Evolutionary conservation across 2,888 invertebrate species (phyloP), one percentile per base, ranked within the genome.

Genomic region (Aphidius colemani): DNA sequence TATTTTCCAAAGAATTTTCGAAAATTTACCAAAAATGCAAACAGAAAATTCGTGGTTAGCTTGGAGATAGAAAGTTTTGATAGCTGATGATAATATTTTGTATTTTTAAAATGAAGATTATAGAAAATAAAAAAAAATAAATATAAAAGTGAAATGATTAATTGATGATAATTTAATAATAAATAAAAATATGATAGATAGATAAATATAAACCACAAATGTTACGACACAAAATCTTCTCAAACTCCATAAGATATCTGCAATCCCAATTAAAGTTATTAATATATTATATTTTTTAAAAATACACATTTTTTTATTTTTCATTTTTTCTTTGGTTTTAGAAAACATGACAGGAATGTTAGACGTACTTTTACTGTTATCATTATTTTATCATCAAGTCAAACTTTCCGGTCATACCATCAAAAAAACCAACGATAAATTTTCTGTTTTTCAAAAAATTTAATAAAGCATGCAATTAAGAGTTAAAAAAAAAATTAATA

Each of bases 211-310:
- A 66, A 66, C 56, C 58, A 65, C 63, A 60, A n/a, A 64, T 70
- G 69, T 71, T 70, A 71, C 66, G 62, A 70, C 70, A 71, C 66
- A 67, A 66, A 61, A 63, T 65, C 64, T 59, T 65, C 57, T 46
- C 30, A 44, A 65, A 66, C 61, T 67, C 74, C 76, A 75, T 78
- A 69, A 50, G 78, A 78, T 78, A 77, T 78, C 79, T 80, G 78
- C 74, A 75, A 77, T 74, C 77, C 79, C 80, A 77, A 65, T 73
- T 80, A 77, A 75, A 76, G 75, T 75, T 30, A 30, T 30, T 30
- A 4, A 30, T 30, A 30, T 30, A 3, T 3, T 18, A 18, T 18
- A 18, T 18, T 18, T 18, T 30, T 30, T 30, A 30, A 30, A 30
- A 30, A 30, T 30, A 30, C 30, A 30, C 5, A 72, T 74, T 74